Conservation (phyloP, 2,888 invertebrate species). For the Erynnis tages region DNA sequence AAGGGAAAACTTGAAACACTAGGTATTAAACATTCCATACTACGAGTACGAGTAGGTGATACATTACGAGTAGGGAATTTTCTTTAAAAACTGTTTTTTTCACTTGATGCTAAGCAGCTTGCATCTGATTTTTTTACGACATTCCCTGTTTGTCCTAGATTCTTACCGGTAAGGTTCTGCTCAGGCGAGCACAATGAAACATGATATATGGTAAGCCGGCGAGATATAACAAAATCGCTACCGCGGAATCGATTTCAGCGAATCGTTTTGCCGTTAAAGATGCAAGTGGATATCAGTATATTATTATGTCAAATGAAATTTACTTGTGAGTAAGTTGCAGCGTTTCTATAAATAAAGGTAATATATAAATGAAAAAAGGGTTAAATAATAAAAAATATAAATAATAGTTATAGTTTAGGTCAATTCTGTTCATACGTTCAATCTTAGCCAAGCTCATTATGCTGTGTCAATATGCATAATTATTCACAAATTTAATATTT, state of each 20-base stretch:
- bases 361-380: not conserved
- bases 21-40: too few species aligned
- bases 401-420: too few species aligned
- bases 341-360: not conserved
- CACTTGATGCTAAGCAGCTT: too few species aligned
- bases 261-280: constrained; percentile 24
- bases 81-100: too few species aligned
- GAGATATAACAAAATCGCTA: constrained; percentile 26
- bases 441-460: too few species aligned
- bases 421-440: too few species aligned
- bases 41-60: too few species aligned
- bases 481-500: too few species aligned
- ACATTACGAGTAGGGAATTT: too few species aligned
- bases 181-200: constrained; percentile 27
- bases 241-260: constrained; percentile 25
- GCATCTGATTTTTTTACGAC: not conserved
- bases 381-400: too few species aligned
- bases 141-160: constrained; percentile 21
- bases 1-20: too few species aligned
- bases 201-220: constrained; percentile 24
- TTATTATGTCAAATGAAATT: constrained; percentile 14
- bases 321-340: constrained; percentile 4
- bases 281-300: constrained; percentile 10
- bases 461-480: too few species aligned
- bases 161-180: constrained; percentile 28